Evolutionary conservation across 2,888 invertebrate species (phyloP).

Genomic region (Piscicola geometra): DNA sequence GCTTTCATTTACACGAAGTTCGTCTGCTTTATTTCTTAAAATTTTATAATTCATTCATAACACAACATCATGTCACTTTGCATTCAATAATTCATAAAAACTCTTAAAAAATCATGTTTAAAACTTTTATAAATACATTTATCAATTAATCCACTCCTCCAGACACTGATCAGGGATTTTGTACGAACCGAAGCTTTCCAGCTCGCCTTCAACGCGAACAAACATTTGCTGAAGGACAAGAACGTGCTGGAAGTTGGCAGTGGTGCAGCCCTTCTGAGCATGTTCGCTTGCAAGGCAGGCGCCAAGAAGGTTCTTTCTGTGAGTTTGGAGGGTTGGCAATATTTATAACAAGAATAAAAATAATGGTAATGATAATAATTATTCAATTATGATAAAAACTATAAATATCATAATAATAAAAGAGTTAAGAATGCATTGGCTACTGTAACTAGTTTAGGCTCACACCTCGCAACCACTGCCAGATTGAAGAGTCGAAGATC

Average conservation of each 20-base stretch:
- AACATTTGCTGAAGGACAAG: background rate
- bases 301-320: background rate
- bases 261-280: slow-evolving; percentile 1
- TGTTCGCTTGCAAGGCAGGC: slow-evolving; percentile 10
- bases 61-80: background rate
- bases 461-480: too few relatives aligned
- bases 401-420: too few relatives aligned
- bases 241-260: slow-evolving; percentile 6
- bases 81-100: background rate
- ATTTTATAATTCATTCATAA: too few relatives aligned
- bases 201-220: background rate
- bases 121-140: background rate
- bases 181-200: background rate
- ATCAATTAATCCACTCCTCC: background rate
- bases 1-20: slow-evolving; percentile 16
- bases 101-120: background rate
- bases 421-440: too few relatives aligned
- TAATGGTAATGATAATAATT: too few relatives aligned
- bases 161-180: slow-evolving; percentile 4
- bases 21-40: too few relatives aligned
- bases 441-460: too few relatives aligned
- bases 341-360: too few relatives aligned
- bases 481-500: slow-evolving; percentile 4
- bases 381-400: too few relatives aligned
- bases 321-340: too few relatives aligned